A percentile compares a stretch with the other conserved stretches of the same genome.
These are phyloP conservation scores for Hycleus cichorii DNA, from an alignment of 1,140 invertebrate genomes.

Conservation along the genomic window DNA sequence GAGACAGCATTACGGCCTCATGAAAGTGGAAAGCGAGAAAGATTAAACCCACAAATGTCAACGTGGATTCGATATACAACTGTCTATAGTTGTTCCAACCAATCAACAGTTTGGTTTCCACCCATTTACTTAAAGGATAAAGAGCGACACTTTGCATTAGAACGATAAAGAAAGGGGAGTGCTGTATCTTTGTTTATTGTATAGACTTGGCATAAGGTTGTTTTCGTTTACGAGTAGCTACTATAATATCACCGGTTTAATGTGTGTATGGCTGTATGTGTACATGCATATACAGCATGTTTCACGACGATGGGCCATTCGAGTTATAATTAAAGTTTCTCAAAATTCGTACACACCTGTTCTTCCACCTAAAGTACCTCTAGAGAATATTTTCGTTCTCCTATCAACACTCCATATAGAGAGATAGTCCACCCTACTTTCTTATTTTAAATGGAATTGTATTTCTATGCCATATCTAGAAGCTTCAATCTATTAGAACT, in stretches of 20 bases:
- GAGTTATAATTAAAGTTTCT: too few relatives aligned
- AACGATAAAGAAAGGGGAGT: conserved; percentile 29
- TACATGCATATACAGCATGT: not conserved
- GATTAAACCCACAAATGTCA: conserved; percentile 22
- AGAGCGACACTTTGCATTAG: conserved; percentile 36
- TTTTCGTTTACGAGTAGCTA: conserved; percentile 34
- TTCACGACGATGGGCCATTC: too few relatives aligned
- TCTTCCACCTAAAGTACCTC: too few relatives aligned
- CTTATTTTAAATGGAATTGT: too few relatives aligned
- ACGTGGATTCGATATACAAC: conserved; percentile 33
- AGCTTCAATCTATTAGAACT: too few relatives aligned
- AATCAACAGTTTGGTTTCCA: conserved; percentile 22
- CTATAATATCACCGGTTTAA: conserved; percentile 38
- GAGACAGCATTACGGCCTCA: conserved; percentile 25
- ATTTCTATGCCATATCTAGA: too few relatives aligned
- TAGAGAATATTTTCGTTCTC: too few relatives aligned
- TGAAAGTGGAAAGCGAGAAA: conserved; percentile 28
- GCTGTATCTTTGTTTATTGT: conserved; percentile 19
- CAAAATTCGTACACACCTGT: too few relatives aligned
- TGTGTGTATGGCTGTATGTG: conserved; percentile 28
- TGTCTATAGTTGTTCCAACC: conserved; percentile 22
- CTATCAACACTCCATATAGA: too few relatives aligned
- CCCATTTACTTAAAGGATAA: conserved; percentile 40
- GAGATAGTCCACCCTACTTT: too few relatives aligned
- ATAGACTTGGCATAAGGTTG: conserved; percentile 13